phyloP scores from a whole-genome alignment of 2,888 invertebrate genomes.

The Macaria notata region DNA sequence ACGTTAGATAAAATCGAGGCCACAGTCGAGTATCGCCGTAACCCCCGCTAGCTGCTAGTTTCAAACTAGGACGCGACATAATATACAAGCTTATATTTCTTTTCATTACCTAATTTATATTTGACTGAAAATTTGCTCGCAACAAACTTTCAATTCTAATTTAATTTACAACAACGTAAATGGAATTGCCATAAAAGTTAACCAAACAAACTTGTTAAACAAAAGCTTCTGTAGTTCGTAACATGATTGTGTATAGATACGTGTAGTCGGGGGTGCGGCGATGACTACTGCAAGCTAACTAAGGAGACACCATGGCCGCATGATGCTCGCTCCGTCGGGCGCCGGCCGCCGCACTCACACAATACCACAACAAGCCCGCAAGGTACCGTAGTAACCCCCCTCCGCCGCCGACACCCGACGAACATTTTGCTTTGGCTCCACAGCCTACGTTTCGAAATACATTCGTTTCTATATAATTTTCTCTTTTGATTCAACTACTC shows the following conservation, averaged over 20 bases:
- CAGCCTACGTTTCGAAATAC: constrained; percentile 64
- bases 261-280: constrained; percentile 50
- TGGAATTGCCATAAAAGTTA: neutral
- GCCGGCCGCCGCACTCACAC: constrained; percentile 32
- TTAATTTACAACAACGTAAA: neutral
- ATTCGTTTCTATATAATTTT: constrained; percentile 62
- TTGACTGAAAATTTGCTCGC: neutral
- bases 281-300: constrained; percentile 56
- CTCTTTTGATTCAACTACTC: constrained; percentile 49
- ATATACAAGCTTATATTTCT: neutral
- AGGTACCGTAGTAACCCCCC: neutral
- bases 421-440: constrained; percentile 71
- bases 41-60: constrained; percentile 26
- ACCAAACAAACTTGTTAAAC: neutral
- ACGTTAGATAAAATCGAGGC: constrained; percentile 74
- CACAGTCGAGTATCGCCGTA: constrained; percentile 50
- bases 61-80: no score
- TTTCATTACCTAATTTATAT: neutral
- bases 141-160: neutral
- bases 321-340: constrained; percentile 66
- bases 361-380: constrained; percentile 26
- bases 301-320: constrained; percentile 79
- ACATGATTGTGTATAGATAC: neutral
- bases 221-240: neutral
- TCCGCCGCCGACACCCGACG: constrained; percentile 46